Evolutionary conservation across 2,113 vertebrate genomes (phyloP), one percentile per base, ranked within the genome.

Genomic region (Empidonax alnorum): DNA sequence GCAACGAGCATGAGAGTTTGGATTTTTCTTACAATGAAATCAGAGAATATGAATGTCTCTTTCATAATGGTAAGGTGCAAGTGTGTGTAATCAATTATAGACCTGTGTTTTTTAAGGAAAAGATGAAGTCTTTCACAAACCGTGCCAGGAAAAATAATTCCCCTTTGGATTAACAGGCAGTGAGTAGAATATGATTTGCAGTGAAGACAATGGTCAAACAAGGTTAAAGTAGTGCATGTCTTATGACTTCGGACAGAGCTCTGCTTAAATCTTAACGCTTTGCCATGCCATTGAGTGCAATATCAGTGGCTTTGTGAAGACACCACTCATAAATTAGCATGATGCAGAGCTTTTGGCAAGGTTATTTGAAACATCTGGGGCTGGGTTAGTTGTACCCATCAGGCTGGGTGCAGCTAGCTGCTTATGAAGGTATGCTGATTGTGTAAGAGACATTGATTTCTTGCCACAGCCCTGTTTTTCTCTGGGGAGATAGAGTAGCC

Each of bases 51-150:
- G 39, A 82, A 22, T 61, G 23, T 42, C n/a, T 71, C 18, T 83
- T 33, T 61, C 37, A 28, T 5, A 63, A 13, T 0, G 1, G 9
- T 74, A 19, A 65, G 0, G 0, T 59, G 16, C 22, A 5, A 5
- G 1, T 31, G 7, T 27, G 5, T 33, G 14, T 59, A 79, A 61
- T 83, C 62, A 76, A 1, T 79, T 50, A 30, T 6, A 69, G 46
- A 71, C 18, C 9, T 46, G 46, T 52, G 28, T 7, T 80, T 73
- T 65, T 35, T 42, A 52, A 35, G 72, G 33, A 86, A 90, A 68
- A 39, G 28, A 18, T 3, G 63, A 68, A 55, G 14, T 39, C 3
- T 61, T 37, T 35, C 10, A 53, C 10, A 80, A 33, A 62, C 53
- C 6, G 4, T 76, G 39, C 9, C 35, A 65, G 42, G 1, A 6